Evolutionary conservation across 2,888 invertebrate species (phyloP).

Genomic region (Ichneumoninae sp.): DNA sequence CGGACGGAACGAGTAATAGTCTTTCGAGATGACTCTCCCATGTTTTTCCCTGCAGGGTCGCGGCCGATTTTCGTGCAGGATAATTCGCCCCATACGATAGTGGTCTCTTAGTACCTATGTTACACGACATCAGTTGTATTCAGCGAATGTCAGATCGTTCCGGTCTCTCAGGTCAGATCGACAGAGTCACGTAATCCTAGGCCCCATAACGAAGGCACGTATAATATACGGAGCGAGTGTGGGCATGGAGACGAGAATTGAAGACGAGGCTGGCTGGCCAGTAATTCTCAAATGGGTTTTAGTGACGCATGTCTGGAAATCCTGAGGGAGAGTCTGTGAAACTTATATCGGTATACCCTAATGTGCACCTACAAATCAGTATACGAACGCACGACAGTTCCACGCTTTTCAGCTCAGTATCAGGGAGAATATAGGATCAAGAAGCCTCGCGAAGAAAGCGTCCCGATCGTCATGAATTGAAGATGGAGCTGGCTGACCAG

Average conservation of each 20-base stretch:
- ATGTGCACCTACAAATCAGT: constrained; percentile 10
- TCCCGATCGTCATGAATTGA: constrained; percentile 33
- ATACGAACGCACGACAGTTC: constrained; percentile 31
- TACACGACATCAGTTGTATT: background rate
- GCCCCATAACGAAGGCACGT: constrained; percentile 19
- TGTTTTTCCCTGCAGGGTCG: background rate
- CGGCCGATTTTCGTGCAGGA: background rate
- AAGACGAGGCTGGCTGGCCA: constrained; percentile 52
- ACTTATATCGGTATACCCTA: background rate
- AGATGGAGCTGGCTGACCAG: constrained; percentile 46
- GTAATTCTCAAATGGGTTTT: constrained; percentile 32
- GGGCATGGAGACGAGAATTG: constrained; percentile 14
- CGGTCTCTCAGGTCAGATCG: constrained; percentile 27
- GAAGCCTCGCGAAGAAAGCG: background rate
- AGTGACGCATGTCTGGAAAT: constrained; percentile 50
- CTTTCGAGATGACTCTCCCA: constrained; percentile 5
- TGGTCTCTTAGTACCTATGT: background rate
- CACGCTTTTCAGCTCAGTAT: constrained; percentile 18
- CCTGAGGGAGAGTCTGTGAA: constrained; percentile 15
- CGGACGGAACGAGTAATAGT: constrained; percentile 27
- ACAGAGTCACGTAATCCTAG: constrained; percentile 55
- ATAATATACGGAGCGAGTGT: constrained; percentile 22
- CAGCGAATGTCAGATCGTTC: constrained; percentile 23
- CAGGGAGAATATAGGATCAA: constrained; percentile 16
- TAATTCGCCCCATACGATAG: constrained; percentile 11